These are phyloP conservation scores for Periophthalmus modestus DNA, from an alignment of 2,113 vertebrate species.

Conservation along the genomic window DNA sequence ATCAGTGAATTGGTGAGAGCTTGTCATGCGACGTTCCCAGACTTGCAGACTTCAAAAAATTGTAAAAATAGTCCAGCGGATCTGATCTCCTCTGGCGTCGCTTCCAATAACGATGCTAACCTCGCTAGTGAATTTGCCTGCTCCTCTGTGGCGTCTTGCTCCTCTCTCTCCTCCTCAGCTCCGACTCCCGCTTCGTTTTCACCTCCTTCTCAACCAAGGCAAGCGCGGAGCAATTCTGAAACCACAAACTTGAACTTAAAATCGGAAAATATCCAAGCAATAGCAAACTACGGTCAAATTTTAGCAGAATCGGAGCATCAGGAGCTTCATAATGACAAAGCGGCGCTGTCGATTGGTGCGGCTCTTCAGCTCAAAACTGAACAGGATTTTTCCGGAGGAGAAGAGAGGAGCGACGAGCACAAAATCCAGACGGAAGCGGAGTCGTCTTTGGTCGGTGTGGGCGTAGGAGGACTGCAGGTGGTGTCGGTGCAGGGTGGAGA, in stretches of 20 bases:
- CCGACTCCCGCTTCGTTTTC: constrained; percentile 66
- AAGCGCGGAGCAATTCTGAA: not conserved
- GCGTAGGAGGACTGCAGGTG: constrained; percentile 49
- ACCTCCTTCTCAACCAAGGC: constrained; percentile 50
- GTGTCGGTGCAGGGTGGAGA: constrained; percentile 28
- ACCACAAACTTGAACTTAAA: constrained; percentile 71
- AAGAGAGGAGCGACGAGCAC: constrained; percentile 14
- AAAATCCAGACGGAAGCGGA: constrained; percentile 23
- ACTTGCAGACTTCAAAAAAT: constrained; percentile 83
- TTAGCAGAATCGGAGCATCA: constrained; percentile 36
- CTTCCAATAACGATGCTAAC: constrained; percentile 31
- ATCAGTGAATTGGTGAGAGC: constrained; percentile 87
- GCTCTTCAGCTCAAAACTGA: constrained; percentile 70
- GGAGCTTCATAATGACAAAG: not conserved
- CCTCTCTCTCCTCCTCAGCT: constrained; percentile 62
- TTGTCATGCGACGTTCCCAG: constrained; percentile 92
- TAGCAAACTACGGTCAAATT: constrained; percentile 62
- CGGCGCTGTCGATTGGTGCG: constrained; percentile 21
- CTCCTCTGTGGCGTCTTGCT: constrained; percentile 68
- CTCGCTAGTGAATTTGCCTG: constrained; percentile 6
- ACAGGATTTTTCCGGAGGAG: constrained; percentile 46
- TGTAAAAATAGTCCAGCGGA: constrained; percentile 36
- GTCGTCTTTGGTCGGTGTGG: constrained; percentile 3
- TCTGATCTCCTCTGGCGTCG: constrained; percentile 27
- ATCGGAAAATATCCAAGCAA: constrained; percentile 78